phyloP scores from a whole-genome alignment of 2,113 vertebrate species.

The Chaetura pelagica region DNA sequence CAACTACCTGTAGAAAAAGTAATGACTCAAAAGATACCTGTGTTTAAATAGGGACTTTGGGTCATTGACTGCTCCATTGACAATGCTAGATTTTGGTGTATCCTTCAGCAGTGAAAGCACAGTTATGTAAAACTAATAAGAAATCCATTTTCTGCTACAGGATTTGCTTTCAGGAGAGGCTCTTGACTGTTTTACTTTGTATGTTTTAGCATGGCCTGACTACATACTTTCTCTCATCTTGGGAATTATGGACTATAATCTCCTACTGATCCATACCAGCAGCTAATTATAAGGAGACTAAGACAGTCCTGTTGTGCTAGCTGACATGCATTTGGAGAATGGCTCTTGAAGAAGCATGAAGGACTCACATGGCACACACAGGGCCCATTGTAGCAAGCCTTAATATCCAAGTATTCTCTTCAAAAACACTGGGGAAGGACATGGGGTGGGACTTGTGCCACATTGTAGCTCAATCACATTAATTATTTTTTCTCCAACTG shows the following conservation, averaged over 20 bases:
- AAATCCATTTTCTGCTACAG: background rate
- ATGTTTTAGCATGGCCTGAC: background rate
- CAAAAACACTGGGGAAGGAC: background rate
- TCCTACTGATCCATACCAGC: background rate
- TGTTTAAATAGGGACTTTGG: background rate
- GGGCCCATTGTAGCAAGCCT: background rate
- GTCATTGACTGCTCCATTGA: background rate
- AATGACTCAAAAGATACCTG: background rate
- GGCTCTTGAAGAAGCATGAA: background rate
- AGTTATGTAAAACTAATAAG: background rate
- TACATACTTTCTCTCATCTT: background rate
- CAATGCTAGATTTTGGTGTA: background rate
- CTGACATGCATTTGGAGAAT: background rate
- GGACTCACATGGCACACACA: background rate
- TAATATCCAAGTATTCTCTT: background rate
- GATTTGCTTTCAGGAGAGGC: background rate
- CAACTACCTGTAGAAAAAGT: background rate
- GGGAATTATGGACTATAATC: background rate
- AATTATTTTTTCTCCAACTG: background rate
- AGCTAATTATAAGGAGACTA: background rate
- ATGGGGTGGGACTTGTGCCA: background rate
- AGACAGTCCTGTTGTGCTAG: background rate
- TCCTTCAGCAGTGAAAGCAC: background rate
- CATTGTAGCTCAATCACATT: background rate
- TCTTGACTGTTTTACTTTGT: background rate